A percentile compares a stretch with the other conserved stretches of the same genome.
Conservation (phyloP, 1,140 invertebrate species). For the Apis laboriosa region DNA sequence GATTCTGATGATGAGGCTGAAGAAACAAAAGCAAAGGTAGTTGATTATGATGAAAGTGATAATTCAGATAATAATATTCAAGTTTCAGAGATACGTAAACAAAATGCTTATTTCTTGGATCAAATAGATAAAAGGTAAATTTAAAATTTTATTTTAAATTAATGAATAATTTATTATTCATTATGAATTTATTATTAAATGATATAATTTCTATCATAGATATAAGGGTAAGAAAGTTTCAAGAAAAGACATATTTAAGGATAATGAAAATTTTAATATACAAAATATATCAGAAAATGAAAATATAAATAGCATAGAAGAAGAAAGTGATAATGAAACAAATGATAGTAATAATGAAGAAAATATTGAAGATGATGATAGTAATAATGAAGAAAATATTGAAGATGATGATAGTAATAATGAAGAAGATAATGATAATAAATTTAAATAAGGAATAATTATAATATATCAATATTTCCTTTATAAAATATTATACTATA, state of each 20-base stretch:
- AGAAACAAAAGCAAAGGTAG: conserved; percentile 77
- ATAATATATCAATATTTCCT: conserved; percentile 51
- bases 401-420: conserved; percentile 20
- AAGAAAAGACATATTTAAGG: conserved; percentile 79
- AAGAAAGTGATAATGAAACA: conserved; percentile 63
- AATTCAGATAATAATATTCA: conserved; percentile 59
- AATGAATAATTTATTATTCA: neutral
- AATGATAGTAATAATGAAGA: conserved; percentile 66
- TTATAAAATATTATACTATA: conserved; percentile 66
- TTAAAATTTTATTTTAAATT: conserved; percentile 17
- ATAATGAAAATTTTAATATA: conserved; percentile 56
- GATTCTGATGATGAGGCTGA: conserved; percentile 82
- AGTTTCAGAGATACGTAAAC: conserved; percentile 84
- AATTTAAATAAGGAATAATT: too few species aligned
- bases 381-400: conserved; percentile 34
- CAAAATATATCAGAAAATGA: conserved; percentile 50
- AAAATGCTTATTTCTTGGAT: conserved; percentile 85
- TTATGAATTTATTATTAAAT: conserved; percentile 16
- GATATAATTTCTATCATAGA: conserved; percentile 68
- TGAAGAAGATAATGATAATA: conserved; percentile 36
- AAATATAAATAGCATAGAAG: conserved; percentile 51
- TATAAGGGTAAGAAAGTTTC: conserved; percentile 87
- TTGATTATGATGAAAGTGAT: conserved; percentile 69
- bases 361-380: conserved; percentile 63
- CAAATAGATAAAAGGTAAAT: conserved; percentile 83